Percentiles rank a stretch among this genome's conserved stretches.
Evolutionary conservation across 2,888 invertebrate genomes (phyloP).

Genomic region (Ormyrus thymus): DNA sequence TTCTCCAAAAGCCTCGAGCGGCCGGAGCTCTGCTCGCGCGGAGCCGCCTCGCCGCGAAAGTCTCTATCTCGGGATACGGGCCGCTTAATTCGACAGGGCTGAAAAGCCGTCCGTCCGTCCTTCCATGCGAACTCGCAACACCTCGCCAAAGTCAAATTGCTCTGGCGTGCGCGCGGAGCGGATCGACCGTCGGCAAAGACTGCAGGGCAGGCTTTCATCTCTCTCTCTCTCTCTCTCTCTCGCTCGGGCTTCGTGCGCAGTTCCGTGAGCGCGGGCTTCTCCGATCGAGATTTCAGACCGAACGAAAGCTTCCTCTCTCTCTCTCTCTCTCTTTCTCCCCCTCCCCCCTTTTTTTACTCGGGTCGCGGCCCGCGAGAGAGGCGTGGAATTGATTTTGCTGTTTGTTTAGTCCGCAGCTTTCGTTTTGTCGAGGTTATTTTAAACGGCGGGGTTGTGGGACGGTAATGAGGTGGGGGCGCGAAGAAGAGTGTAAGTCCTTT

Average conservation of each 20-base stretch:
- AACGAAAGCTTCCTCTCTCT: conserved; percentile 1
- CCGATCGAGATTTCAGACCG: conserved; percentile 34
- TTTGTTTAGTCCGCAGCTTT: too few relatives aligned
- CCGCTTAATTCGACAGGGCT: too few relatives aligned
- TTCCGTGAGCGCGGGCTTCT: too few relatives aligned
- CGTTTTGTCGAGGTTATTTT: conserved; percentile 23
- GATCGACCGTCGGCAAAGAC: conserved; percentile 23
- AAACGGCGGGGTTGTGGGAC: not conserved
- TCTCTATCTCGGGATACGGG: not conserved
- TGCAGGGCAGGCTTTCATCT: conserved; percentile 21
- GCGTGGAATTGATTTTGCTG: conserved; percentile 2
- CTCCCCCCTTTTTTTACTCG: not conserved
- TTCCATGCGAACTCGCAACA: conserved; percentile 2
- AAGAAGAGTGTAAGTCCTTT: not conserved
- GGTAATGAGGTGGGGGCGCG: not conserved
- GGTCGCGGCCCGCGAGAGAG: not conserved
- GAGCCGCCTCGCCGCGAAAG: not conserved
- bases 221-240: not conserved
- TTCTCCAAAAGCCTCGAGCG: too few relatives aligned
- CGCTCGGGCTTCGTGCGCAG: conserved; percentile 16
- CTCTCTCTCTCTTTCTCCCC: not conserved
- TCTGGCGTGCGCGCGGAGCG: conserved; percentile 4
- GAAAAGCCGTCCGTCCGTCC: conserved; percentile 14
- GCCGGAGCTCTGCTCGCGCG: not conserved
- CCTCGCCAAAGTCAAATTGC: conserved; percentile 27